A percentile compares a stretch with the other conserved stretches of the same genome.
phyloP scores from a whole-genome alignment of 2,888 invertebrate species.

The Ophion ventricosus region DNA sequence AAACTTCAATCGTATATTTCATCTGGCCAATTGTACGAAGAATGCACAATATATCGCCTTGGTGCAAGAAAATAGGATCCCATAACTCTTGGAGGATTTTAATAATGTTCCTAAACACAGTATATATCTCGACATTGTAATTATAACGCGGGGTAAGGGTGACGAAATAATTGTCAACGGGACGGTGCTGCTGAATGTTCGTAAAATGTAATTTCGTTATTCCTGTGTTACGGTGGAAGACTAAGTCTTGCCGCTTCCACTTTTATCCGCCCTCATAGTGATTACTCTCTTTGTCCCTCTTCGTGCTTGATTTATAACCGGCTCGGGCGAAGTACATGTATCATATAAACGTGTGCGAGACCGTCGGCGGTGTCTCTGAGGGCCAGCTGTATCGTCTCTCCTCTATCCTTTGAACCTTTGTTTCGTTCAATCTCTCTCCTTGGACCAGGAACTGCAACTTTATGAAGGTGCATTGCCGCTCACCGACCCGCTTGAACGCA shows the following conservation, averaged over 20 bases:
- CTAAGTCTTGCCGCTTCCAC: slow-evolving; percentile 15
- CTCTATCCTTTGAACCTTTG: slow-evolving; percentile 63
- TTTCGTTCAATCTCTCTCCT: slow-evolving; percentile 69
- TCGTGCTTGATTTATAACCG: slow-evolving; percentile 63
- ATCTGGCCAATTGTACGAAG: neutral
- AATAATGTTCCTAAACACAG: slow-evolving; percentile 17
- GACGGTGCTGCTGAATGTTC: neutral
- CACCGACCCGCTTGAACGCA: slow-evolving; percentile 16
- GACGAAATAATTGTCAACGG: neutral
- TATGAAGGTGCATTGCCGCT: slow-evolving; percentile 48
- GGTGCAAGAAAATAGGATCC: neutral
- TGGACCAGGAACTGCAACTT: slow-evolving; percentile 55
- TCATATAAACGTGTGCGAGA: slow-evolving; percentile 53
- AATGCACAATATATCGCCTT: neutral
- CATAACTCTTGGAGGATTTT: neutral
- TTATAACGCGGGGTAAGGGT: neutral
- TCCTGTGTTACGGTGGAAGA: slow-evolving; percentile 1
- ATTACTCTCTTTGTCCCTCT: slow-evolving; percentile 54
- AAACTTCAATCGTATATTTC: no score
- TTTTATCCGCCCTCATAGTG: slow-evolving; percentile 25
- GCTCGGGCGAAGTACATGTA: slow-evolving; percentile 58
- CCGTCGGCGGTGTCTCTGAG: slow-evolving; percentile 36
- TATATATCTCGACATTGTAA: neutral
- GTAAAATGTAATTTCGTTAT: slow-evolving; percentile 40
- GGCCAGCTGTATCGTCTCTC: slow-evolving; percentile 33